Base-by-base conservation (phyloP, 2,888 invertebrate genomes). In the Thecocarcelia acutangulata region DNA sequence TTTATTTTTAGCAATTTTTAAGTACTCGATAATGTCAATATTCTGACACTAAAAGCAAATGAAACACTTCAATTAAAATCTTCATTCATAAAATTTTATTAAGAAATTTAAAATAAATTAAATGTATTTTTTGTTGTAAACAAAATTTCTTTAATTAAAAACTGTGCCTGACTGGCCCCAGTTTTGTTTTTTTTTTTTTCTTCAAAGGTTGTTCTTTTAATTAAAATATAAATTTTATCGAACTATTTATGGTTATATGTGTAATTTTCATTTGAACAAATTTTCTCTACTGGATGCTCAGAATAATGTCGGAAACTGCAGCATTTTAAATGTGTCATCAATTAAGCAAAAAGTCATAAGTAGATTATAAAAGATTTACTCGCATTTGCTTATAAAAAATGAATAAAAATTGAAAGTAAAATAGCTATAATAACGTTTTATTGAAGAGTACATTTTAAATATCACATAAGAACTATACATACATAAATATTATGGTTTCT, bases 171-270 rank as follows among this genome's bases (percentile, higher is more conserved):
- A n/a, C 33, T 54, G 44, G 50, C 61, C 40, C 63, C 24, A 59
- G 15, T 44, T 9, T 50, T 37, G n/a, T 40, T 17, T 58, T 24
- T n/a, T 15, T 17, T 61, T 24, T 19, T 33, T 37, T 15, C 17
- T 54, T 50, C 15, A 40, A 78, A 59, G 52, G 50, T 66, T 66
- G 37, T 37, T 44, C 44, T 73, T 15, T 81, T 81, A 73, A 81
- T 77, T 77, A 77, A 80, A 77, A 72, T 54, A 75, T 52, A 12
- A 64, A 73, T 66, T 81, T 76, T 72, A 81, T 81, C 81, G 81
- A 81, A 77, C 81, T 66, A 63, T 77, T 73, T 77, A 81, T 77
- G 68, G n/a, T 8, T n/a, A 50, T 63, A 58, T 70, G 52, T 46
- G 42, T 64, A 64, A 75, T 63, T 56, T 48, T 69, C 69, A 80